Percentiles rank a stretch among this genome's conserved stretches.
phyloP scores from a whole-genome alignment of 2,797 vertebrate genomes.

The Gallinago solitaria region DNA sequence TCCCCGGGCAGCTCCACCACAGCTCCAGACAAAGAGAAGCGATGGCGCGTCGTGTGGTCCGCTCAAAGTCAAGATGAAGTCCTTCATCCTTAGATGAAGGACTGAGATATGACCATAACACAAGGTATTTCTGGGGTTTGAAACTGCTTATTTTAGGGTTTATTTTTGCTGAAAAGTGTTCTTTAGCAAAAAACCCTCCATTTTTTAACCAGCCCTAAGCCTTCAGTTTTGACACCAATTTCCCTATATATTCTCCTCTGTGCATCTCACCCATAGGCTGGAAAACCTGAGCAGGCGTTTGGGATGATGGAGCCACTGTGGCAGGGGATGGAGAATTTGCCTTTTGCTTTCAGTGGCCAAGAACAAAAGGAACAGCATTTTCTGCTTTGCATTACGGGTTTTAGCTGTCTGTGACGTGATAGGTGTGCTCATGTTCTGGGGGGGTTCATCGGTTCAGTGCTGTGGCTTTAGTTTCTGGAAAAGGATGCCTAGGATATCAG shows the following conservation, averaged over 20 bases:
- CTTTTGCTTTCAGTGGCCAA: not conserved
- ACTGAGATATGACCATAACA: not conserved
- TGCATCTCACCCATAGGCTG: not conserved
- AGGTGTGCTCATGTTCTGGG: not conserved
- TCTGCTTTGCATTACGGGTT: not conserved
- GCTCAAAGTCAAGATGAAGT: not conserved
- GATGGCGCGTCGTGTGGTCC: not conserved
- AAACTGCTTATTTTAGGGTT: not conserved
- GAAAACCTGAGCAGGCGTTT: not conserved
- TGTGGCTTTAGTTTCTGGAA: not conserved
- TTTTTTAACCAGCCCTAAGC: not conserved
- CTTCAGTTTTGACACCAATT: not conserved
- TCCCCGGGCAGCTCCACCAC: not conserved
- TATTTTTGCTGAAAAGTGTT: not conserved
- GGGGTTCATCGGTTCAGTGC: not conserved
- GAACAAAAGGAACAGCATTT: constrained; percentile 5
- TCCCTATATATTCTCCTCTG: not conserved
- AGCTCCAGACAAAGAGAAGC: not conserved
- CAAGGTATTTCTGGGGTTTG: not conserved
- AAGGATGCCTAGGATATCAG: not conserved
- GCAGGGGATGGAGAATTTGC: not conserved
- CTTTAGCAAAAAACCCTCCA: not conserved
- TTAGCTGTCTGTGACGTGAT: not conserved
- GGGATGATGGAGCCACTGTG: not conserved
- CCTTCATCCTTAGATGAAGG: not conserved